A percentile compares a stretch with the other conserved stretches of the same genome.
These are phyloP conservation scores for Piaya cayana DNA, from an alignment of 2,113 vertebrate species.

Conservation along the genomic window DNA sequence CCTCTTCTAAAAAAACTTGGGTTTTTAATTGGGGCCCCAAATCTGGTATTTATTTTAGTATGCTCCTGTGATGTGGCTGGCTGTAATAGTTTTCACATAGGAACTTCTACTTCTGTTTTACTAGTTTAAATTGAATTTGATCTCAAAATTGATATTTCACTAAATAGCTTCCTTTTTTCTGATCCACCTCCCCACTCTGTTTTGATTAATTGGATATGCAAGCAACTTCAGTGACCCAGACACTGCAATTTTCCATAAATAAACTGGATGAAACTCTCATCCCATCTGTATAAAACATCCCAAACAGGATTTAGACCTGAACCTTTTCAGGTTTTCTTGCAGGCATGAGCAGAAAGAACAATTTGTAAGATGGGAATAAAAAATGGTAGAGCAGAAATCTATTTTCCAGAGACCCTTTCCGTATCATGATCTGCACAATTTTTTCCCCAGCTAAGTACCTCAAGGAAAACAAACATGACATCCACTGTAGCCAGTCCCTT, in stretches of 20 bases:
- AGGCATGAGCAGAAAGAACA: not conserved
- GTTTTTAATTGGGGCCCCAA: not conserved
- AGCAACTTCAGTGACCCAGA: not conserved
- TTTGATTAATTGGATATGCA: not conserved
- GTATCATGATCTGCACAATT: not conserved
- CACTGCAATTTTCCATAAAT: not conserved
- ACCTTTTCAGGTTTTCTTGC: not conserved
- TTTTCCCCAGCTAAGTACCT: not conserved
- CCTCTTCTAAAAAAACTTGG: not conserved
- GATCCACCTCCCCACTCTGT: not conserved
- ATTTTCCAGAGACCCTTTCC: not conserved
- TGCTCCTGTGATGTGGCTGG: not conserved
- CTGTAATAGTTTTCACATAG: not conserved
- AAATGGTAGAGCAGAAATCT: not conserved
- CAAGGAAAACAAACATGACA: not conserved
- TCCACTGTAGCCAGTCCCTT: not conserved
- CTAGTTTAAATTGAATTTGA: slow-evolving; percentile 2
- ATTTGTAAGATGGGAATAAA: not conserved
- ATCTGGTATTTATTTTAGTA: not conserved
- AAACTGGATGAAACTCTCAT: not conserved
- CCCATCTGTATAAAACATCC: not conserved
- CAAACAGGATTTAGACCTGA: not conserved
- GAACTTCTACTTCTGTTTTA: not conserved
- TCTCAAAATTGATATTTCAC: not conserved
- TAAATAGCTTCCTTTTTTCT: not conserved